Conservation (phyloP, 53 echinoderm and acorn worm species). For the Apostichopus leukothele region DNA sequence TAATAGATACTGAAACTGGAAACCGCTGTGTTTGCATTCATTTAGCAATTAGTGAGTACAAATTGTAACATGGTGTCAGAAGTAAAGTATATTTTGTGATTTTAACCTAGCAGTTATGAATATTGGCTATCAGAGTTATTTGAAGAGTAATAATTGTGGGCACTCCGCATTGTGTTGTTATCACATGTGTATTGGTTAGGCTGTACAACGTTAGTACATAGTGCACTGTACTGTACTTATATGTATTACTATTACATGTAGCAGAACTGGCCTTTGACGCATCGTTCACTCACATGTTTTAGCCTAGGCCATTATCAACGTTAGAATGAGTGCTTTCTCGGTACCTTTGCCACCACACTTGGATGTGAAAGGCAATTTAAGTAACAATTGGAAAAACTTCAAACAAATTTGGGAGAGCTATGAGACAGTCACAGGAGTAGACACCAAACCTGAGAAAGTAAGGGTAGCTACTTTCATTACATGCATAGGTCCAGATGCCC, state of each 20-base stretch:
- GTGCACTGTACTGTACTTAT: background rate
- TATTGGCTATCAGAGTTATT: no score
- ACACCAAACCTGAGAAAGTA: background rate
- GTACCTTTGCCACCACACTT: background rate
- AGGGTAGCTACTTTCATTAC: slow-evolving; percentile 55
- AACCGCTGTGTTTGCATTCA: no score
- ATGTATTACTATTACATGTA: background rate
- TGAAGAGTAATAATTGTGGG: background rate
- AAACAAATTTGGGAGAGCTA: background rate
- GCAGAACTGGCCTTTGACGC: background rate
- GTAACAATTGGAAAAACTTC: background rate
- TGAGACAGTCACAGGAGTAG: background rate
- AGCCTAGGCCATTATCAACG: background rate
- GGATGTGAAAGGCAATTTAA: background rate
- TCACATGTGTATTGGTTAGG: no score
- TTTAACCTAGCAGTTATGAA: no score
- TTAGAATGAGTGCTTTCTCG: background rate
- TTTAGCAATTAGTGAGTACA: no score
- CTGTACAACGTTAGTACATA: background rate
- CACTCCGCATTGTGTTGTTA: background rate
- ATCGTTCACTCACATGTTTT: background rate
- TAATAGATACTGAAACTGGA: no score
- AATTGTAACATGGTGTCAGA: no score
- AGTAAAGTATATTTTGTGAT: no score
- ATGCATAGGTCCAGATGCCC: slow-evolving; percentile 49